phyloP scores from a whole-genome alignment of 2,888 invertebrate species.

The Epirrhoe tristata region DNA sequence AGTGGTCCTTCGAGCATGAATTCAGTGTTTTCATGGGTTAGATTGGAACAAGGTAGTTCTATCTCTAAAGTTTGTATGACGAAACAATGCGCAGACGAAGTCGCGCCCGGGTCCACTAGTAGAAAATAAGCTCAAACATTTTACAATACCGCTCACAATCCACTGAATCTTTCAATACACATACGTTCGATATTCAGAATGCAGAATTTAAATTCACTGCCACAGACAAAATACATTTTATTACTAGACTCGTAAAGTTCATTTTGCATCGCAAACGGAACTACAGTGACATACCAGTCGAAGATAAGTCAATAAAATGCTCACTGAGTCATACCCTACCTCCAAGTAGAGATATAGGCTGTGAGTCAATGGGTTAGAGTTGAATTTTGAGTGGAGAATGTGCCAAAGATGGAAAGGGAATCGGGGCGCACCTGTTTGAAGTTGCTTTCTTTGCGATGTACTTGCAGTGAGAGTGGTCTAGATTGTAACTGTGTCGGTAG shows the following conservation, averaged over 20 bases:
- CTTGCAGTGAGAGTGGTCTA: constrained; percentile 85
- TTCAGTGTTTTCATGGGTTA: too few relatives aligned
- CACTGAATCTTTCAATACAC: neutral
- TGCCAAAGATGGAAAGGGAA: constrained; percentile 78
- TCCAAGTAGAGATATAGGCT: constrained; percentile 46
- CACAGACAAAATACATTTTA: neutral
- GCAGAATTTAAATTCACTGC: neutral
- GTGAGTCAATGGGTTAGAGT: constrained; percentile 54
- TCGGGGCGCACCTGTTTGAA: constrained; percentile 80
- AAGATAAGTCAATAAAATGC: constrained; percentile 64
- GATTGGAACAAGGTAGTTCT: too few relatives aligned
- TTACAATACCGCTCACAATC: neutral
- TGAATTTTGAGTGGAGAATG: constrained; percentile 50
- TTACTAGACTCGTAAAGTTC: neutral
- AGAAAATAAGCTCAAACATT: neutral
- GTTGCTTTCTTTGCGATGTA: constrained; percentile 81
- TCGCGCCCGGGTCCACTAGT: too few relatives aligned
- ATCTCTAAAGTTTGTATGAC: too few relatives aligned
- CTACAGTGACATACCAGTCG: constrained; percentile 9
- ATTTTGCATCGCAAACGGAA: constrained; percentile 9
- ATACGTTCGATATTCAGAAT: neutral
- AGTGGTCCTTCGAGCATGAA: too few relatives aligned
- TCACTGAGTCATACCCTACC: constrained; percentile 55
- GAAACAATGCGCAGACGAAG: too few relatives aligned
- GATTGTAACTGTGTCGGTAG: constrained; percentile 73